phyloP scores from a whole-genome alignment of 1,140 invertebrate species.

The Plectus sambesii region DNA sequence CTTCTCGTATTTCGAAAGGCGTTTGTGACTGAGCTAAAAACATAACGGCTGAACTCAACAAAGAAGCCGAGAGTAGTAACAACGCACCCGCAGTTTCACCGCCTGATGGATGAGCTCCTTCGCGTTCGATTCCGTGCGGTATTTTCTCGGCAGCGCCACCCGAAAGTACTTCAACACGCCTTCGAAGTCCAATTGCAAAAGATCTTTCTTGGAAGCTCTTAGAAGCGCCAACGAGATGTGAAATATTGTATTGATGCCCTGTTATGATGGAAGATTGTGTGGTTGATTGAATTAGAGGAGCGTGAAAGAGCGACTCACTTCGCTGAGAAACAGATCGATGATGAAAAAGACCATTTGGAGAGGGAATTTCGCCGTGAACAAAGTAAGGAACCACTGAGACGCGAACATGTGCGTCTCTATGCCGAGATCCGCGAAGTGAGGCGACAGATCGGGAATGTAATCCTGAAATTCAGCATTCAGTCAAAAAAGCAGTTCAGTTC shows the following conservation, averaged over 20 bases:
- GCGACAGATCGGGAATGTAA: conserved; percentile 72
- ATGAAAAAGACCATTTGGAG: conserved; percentile 93
- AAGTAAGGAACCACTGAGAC: conserved; percentile 96
- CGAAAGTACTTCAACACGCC: conserved; percentile 79
- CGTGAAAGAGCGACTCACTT: conserved; percentile 33
- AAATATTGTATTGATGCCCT: conserved; percentile 82
- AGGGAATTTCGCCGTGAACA: conserved; percentile 96
- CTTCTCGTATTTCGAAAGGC: conserved; percentile 86
- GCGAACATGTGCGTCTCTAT: conserved; percentile 99
- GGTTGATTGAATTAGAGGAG: conserved; percentile 48
- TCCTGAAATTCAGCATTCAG: conserved; percentile 57
- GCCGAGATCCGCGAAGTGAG: conserved; percentile 77
- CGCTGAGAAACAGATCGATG: conserved; percentile 75
- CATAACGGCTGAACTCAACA: too few relatives aligned
- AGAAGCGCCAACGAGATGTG: conserved; percentile 85
- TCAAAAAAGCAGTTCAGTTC: too few relatives aligned
- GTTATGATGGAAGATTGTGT: conserved; percentile 11
- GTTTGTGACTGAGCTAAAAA: conserved; percentile 56
- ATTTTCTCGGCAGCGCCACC: conserved; percentile 88
- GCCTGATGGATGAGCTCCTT: conserved; percentile 76
- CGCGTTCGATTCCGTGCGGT: conserved; percentile 74
- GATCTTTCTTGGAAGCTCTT: conserved; percentile 60
- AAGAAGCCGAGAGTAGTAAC: neutral
- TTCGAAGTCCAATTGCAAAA: conserved; percentile 91
- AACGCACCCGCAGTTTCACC: conserved; percentile 68